Evolutionary conservation across 1,140 invertebrate species (phyloP), one percentile per base, ranked within the genome.

Genomic region (Hylaeus anthracinus): DNA sequence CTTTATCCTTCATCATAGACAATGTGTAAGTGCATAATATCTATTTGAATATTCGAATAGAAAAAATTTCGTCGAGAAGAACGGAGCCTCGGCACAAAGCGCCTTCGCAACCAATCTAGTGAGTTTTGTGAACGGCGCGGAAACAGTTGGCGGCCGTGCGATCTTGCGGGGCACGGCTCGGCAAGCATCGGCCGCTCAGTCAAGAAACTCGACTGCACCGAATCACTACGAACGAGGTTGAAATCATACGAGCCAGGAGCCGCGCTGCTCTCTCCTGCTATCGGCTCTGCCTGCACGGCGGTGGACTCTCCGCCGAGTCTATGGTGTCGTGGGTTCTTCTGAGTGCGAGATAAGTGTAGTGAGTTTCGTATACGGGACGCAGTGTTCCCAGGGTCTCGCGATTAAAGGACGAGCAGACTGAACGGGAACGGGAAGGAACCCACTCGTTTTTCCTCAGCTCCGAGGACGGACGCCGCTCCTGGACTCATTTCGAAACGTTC

Each of bases 181-280:
- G 58, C 72, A 61, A 61, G 79, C 60, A 64, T 81, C 83, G 69
- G 83, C 71, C 83, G 85, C 84, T 92, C 90, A 92, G 91, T 92
- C 86, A 83, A 84, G 75, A 89, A 91, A 90, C 86, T 90, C 86
- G 84, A 69, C 85, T 92, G 91, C 91, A 92, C 75, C 90, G 89
- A 88, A 86, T 81, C 81, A 86, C 83, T 90, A 88, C 89, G 15
- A 79, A 43, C 64, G 81, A 75, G 69, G 73, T 72, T 64, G 79
- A 74, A 71, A 63, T 63, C 45, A 58, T 60, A 79, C 60, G 70
- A 77, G 69, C 71, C 64, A 83, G 74, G 81, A 81, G 85, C 65
- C 53, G 84, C 75, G 82, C 41, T 75, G 79, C 85, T 81, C 71
- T 71, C 76, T 67, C 41, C 77, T 76, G 69, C 63, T 76, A 84